Conservation (phyloP, 2,888 invertebrate species). For the Pterobdella sp. region DNA sequence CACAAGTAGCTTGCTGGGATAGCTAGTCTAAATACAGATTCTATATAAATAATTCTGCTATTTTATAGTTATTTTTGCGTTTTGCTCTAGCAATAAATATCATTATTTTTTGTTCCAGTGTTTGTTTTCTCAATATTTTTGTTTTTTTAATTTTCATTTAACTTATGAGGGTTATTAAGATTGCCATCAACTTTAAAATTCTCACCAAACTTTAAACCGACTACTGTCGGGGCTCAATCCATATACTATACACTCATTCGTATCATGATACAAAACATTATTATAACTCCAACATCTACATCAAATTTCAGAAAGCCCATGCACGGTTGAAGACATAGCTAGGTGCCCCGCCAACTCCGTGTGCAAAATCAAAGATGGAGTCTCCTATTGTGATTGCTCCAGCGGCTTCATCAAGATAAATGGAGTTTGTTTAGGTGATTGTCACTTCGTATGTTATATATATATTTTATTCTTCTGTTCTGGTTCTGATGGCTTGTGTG, state of each 20-base stretch:
- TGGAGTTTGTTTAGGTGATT: not conserved
- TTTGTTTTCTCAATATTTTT: not conserved
- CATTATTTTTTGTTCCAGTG: not conserved
- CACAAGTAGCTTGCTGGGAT: no score
- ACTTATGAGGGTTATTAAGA: not conserved
- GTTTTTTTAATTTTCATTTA: not conserved
- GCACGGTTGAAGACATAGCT: not conserved
- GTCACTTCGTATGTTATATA: no score
- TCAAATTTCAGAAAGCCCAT: not conserved
- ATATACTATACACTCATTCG: no score
- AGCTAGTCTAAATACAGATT: no score
- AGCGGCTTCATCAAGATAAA: not conserved
- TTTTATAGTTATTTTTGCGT: no score
- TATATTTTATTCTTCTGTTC: no score
- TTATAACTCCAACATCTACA: no score
- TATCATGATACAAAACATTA: no score
- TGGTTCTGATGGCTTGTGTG: no score
- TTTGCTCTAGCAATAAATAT: no score
- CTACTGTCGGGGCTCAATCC: not conserved
- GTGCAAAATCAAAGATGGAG: not conserved
- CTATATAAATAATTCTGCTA: no score
- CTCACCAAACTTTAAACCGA: not conserved
- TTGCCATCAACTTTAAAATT: not conserved
- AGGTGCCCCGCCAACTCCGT: not conserved
- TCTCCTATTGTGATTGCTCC: not conserved